Percentiles rank a stretch among this genome's conserved stretches.
Conservation (phyloP, 2,113 vertebrate genomes). For the Salvelinus fontinalis region DNA sequence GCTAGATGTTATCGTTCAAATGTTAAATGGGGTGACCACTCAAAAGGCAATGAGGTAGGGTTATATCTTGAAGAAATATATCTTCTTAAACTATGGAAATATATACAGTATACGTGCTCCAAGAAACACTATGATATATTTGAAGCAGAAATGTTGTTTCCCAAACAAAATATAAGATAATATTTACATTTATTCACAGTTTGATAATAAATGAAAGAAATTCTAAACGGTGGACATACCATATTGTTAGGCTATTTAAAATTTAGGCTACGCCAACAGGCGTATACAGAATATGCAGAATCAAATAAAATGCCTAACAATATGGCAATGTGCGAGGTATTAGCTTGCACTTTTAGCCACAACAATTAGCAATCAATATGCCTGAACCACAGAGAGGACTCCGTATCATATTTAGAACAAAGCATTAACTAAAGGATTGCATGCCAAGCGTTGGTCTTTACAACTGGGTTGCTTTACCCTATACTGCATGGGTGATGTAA, state of each 20-base stretch:
- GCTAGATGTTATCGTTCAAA: slow-evolving; percentile 83
- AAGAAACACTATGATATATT: neutral
- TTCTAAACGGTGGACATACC: neutral
- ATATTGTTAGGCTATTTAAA: too few relatives aligned
- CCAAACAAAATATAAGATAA: neutral
- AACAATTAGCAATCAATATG: slow-evolving; percentile 24
- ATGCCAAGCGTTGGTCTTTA: neutral
- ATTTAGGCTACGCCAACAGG: too few relatives aligned
- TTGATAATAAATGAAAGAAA: neutral
- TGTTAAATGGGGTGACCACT: slow-evolving; percentile 75
- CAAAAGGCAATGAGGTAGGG: slow-evolving; percentile 58
- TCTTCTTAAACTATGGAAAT: neutral
- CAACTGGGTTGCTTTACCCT: neutral
- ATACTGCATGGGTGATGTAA: neutral
- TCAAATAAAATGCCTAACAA: neutral
- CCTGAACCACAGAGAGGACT: slow-evolving; percentile 22
- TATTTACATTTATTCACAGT: neutral
- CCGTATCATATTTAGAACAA: slow-evolving; percentile 12
- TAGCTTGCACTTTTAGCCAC: slow-evolving; percentile 17
- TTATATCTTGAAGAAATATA: neutral
- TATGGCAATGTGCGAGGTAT: slow-evolving; percentile 10
- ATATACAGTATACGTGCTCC: neutral
- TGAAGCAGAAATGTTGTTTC: neutral
- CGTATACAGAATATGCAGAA: too few relatives aligned
- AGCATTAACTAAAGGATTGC: slow-evolving; percentile 22